Conservation (phyloP, 1,140 invertebrate species). For the Conus betulinus region DNA sequence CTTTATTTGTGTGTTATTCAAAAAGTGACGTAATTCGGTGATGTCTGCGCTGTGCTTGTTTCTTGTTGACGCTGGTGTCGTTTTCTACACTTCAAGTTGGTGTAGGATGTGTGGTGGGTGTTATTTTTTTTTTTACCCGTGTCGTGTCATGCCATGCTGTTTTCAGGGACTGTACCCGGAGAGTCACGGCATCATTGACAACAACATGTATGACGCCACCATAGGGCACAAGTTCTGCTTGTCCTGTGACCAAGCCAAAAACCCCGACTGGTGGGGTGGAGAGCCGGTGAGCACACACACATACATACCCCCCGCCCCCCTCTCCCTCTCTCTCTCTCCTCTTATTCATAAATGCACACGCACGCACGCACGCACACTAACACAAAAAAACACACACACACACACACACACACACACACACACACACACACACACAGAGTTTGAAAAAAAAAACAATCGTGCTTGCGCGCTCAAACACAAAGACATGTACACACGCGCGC, state of each 20-base stretch:
- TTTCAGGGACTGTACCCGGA: constrained; percentile 82
- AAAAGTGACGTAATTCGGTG: too few species aligned
- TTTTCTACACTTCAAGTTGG: too few species aligned
- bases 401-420: not conserved
- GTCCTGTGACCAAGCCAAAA: constrained; percentile 62
- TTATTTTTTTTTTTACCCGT: too few species aligned
- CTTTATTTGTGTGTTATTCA: too few species aligned
- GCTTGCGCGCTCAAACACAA: not conserved
- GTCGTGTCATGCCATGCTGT: too few species aligned
- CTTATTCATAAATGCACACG: not conserved
- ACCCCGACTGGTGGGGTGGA: constrained; percentile 68
- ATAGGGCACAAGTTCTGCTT: constrained; percentile 69
- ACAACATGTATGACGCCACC: constrained; percentile 80
- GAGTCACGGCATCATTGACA: constrained; percentile 82
- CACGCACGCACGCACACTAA: constrained; percentile 1
- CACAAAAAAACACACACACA: not conserved
- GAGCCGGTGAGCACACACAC: constrained; percentile 65
- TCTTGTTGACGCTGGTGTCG: too few species aligned
- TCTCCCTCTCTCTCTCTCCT: too few species aligned
- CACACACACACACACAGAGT: not conserved
- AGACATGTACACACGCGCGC: too few species aligned
- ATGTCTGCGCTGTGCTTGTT: too few species aligned
- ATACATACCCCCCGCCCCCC: too few species aligned
- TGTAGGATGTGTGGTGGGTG: too few species aligned
- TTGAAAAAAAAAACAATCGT: not conserved